phyloP scores from a whole-genome alignment of 2,113 vertebrate species.

The Camelus dromedarius region DNA sequence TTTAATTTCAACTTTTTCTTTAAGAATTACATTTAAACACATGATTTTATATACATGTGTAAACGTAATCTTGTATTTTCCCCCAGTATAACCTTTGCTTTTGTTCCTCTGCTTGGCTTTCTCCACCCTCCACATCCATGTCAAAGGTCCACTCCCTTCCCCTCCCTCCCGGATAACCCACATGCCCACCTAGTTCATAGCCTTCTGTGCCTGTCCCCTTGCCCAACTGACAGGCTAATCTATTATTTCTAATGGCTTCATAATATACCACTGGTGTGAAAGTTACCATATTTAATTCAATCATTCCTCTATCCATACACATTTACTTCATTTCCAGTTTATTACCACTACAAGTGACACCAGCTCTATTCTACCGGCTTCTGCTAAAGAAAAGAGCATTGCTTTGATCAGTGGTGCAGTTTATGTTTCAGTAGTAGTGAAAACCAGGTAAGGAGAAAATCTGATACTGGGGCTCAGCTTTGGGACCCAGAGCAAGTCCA shows the following conservation, averaged over 20 bases:
- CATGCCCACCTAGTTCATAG: not conserved
- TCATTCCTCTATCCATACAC: not conserved
- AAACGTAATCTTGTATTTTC: not conserved
- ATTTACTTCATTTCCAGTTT: not conserved
- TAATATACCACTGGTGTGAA: not conserved
- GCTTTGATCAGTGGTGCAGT: not conserved
- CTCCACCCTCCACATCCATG: not conserved
- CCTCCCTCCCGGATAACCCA: too few relatives aligned
- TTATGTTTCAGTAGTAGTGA: not conserved
- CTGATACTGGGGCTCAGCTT: not conserved
- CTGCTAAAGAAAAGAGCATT: not conserved
- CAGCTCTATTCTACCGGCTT: not conserved
- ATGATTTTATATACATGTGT: not conserved
- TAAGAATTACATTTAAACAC: not conserved
- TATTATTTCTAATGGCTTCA: not conserved
- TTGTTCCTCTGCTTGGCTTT: not conserved
- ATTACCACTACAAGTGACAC: not conserved
- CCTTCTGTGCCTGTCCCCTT: not conserved
- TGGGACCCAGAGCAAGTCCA: not conserved
- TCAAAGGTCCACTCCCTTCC: not conserved
- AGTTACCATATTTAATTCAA: too few relatives aligned
- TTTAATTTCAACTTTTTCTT: not conserved
- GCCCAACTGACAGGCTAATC: not conserved
- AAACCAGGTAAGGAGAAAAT: not conserved
- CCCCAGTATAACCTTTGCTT: not conserved